These are phyloP conservation scores for Virgularia gustaviana DNA, from an alignment of 92 coral and sea anemone species.

Conservation along the genomic window DNA sequence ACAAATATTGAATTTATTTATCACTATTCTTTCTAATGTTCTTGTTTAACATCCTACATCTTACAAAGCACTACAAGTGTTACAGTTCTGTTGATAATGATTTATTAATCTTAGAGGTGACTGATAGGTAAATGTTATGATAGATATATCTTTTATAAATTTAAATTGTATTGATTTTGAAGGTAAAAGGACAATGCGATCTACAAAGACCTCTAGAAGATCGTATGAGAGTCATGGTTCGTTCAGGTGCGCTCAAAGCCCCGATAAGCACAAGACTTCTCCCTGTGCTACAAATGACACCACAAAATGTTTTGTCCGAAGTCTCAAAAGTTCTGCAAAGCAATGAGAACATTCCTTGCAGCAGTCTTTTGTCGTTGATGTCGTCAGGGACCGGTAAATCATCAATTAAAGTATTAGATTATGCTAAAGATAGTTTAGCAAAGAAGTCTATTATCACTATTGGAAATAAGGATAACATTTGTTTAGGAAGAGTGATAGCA, in stretches of 20 bases:
- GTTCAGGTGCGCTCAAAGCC: not conserved
- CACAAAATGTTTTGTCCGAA: not conserved
- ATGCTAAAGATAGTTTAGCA: not conserved
- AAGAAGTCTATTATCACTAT: conserved; percentile 10
- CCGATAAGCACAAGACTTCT: not conserved
- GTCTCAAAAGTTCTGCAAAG: conserved; percentile 1
- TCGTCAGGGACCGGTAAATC: not conserved
- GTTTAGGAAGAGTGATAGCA: not conserved
- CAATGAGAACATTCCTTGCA: not conserved
- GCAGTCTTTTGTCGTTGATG: not conserved
- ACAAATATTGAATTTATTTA: no score
- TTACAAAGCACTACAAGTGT: no score
- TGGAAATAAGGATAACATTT: not conserved
- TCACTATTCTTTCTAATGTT: no score
- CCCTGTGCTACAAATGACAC: not conserved
- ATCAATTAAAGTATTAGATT: not conserved
- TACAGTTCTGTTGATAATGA: no score
- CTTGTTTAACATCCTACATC: no score
- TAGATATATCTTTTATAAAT: no score
- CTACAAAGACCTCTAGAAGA: not conserved
- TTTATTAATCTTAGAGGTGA: no score
- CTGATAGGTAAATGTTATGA: no score
- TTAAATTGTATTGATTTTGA: no score
- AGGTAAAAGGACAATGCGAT: not conserved
- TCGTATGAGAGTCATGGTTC: not conserved